Conservation (phyloP, 2,113 vertebrate species). For the Mustelus asterias region DNA sequence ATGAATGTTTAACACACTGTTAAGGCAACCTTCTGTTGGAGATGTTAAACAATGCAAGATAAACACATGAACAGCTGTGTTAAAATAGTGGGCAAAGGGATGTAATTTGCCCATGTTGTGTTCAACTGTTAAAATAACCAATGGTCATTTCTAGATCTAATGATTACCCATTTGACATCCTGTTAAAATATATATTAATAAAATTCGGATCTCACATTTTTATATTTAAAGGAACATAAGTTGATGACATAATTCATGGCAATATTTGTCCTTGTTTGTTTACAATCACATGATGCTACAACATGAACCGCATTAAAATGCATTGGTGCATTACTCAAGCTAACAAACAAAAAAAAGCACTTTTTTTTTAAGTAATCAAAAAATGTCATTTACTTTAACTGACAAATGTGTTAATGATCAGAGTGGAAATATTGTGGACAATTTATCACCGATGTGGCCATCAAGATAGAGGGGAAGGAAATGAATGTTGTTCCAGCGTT, state of each 20-base stretch:
- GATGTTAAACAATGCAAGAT: background rate
- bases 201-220: conserved; percentile 1
- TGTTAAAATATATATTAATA: background rate
- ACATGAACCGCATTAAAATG: background rate
- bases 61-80: background rate
- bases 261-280: background rate
- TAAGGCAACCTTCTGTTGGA: background rate
- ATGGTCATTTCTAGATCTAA: background rate
- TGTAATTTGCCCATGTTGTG: background rate
- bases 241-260: background rate
- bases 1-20: background rate
- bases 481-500: background rate
- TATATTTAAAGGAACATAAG: background rate
- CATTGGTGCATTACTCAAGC: background rate
- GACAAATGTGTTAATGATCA: background rate
- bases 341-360: background rate
- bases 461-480: background rate
- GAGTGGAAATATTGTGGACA: background rate
- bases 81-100: background rate
- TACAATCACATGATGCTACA: background rate
- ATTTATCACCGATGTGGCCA: background rate
- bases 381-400: background rate
- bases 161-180: background rate
- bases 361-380: background rate
- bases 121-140: background rate